Base-by-base conservation (phyloP, 2,797 vertebrate species). In the Lophius americanus region DNA sequence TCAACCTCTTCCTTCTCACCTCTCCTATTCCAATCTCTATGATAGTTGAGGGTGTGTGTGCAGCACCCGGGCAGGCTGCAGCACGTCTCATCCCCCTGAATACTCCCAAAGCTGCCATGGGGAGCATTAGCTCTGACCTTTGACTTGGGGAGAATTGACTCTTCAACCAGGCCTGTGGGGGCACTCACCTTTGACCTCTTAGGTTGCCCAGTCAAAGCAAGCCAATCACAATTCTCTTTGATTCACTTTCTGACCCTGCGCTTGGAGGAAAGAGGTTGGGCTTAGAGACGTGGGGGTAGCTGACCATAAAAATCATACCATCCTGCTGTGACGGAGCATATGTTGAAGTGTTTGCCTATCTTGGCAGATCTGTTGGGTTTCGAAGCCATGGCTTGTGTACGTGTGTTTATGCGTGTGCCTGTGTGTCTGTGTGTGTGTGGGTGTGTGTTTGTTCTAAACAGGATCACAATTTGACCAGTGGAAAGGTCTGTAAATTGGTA, bases 91-190 rank as follows among this genome's bases (percentile, higher is more conserved):
- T 77, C 76, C 70, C 76, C 73, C 65, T 69, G 65, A 23, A 77
- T 70, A 65, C 36, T 57, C 14, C 80, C 71, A 75, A 76, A 71
- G 78, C 74, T 79, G 68, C 70, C 44, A 50, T 11, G 41, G 67
- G 62, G 58, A 69, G 73, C 70, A 76, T 85, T 87, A 84, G 78
- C 70, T 53, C 69, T 3, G n/a, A 85, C 88, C 91, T 84, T 73
- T 92, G 89, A 88, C 89, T 85, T 77, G 41, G 82, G 76, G 76
- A 86, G 90, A 92, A 93, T 92, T 91, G 88, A 92, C 90, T 92
- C 84, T 88, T 92, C 89, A 90, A 44, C 90, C 81, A 86, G 86
- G 87, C 83, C 89, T 79, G 86, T 73, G 89, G 66, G 90, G 88
- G 88, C 77, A 13, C 59, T 80, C 83, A 89, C 91, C 89, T 59